Evolutionary conservation across 2,797 vertebrate species (phyloP), one percentile per base, ranked within the genome.

Genomic region (Lateolabrax maculatus): DNA sequence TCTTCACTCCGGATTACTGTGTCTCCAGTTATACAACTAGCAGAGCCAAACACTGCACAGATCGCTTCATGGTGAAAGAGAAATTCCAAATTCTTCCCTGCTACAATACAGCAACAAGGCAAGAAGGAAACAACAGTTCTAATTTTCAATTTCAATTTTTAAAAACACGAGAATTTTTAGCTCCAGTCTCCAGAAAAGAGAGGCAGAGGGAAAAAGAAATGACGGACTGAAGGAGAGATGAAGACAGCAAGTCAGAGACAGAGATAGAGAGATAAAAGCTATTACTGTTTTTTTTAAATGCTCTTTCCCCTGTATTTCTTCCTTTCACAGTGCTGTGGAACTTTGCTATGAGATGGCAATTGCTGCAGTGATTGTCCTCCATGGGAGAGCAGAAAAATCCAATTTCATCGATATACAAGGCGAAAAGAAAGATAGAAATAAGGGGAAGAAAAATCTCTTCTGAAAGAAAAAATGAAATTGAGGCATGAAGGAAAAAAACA

Each of bases 321-420:
- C 87, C 85, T 89, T 85, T 89, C 89, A 88, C 79, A 81, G 73
- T 57, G 65, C 78, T 63, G 84, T 85, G 84, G 55, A 91, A 90
- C 91, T 89, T 92, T 90, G 83, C 91, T 89, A 84, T 86, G 88
- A 91, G 91, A 90, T 73, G 81, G 85, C 93, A 92, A 93, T 92
- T 93, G 91, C 84, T 76, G 83, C 89, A 60, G 81, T 92, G 92
- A 93, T 93, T 91, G 89, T 93, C 89, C 90, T 86, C 88, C 83
- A 52, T 83, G 77, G 89, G 81, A 89, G 83, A 92, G 83, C 86
- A 90, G 84, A 86, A 88, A 94, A 93, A 92, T 93, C 89, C 88
- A 94, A 94, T 93, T 93, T 83, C 87, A 90, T 92, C 89, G 83
- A 93, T 91, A 93, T 87, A 90, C 87, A 91, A 86, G 80, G 76